These are phyloP conservation scores for Drosophila buzzatii DNA, from an alignment of 2,888 invertebrate species.

Conservation along the genomic window DNA sequence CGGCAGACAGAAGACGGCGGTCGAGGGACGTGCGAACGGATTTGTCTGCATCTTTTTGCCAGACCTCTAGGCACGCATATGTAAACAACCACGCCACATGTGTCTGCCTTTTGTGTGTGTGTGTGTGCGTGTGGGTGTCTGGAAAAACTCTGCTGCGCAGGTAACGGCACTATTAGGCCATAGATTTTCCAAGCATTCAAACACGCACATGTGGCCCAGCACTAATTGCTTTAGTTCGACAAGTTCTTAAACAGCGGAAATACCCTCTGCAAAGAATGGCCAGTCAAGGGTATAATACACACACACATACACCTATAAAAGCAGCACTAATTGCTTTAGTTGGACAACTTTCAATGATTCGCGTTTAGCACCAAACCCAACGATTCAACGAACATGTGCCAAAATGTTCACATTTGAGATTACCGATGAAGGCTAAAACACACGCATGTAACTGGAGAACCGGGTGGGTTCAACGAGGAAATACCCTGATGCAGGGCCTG, in stretches of 20 bases:
- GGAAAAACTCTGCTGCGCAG: constrained; percentile 50
- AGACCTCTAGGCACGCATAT: constrained; percentile 49
- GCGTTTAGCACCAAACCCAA: not conserved
- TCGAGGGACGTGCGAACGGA: constrained; percentile 30
- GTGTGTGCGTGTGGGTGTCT: constrained; percentile 9
- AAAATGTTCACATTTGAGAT: not conserved
- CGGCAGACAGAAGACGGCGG: not conserved
- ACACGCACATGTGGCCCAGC: constrained; percentile 36
- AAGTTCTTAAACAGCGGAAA: constrained; percentile 27
- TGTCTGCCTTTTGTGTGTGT: constrained; percentile 23
- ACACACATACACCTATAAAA: not conserved
- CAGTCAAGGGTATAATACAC: not conserved
- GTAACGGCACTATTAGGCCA: constrained; percentile 25
- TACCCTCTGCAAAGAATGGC: not conserved
- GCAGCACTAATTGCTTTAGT: constrained; percentile 51
- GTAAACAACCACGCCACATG: constrained; percentile 53
- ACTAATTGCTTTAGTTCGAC: constrained; percentile 55
- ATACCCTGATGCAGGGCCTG: not conserved
- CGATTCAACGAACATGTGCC: constrained; percentile 18
- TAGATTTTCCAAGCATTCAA: constrained; percentile 34
- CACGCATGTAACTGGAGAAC: not conserved
- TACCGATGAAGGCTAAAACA: not conserved
- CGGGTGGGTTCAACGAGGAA: not conserved
- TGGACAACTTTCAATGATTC: constrained; percentile 36
- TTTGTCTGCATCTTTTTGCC: constrained; percentile 32